A percentile compares a stretch with the other conserved stretches of the same genome.
These are phyloP conservation scores for Cyrtodaria siliqua DNA, from an alignment of 2,888 invertebrate species.

Conservation along the genomic window DNA sequence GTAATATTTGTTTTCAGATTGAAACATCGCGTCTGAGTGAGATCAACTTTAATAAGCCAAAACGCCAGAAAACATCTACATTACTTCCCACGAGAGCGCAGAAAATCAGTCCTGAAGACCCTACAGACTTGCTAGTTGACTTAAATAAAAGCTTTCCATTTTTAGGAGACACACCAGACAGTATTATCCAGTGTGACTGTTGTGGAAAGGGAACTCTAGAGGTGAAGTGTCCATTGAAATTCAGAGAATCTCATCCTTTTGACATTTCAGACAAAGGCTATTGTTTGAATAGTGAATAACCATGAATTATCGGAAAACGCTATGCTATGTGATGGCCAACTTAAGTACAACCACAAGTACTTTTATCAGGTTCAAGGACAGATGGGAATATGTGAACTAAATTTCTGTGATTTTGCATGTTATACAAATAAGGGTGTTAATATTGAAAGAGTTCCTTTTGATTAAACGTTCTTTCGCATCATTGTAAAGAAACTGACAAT, in stretches of 20 bases:
- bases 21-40: not conserved
- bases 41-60: conserved; percentile 1
- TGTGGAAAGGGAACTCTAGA: conserved; percentile 37
- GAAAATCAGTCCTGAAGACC: not conserved
- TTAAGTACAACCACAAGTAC: conserved; percentile 11
- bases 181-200: conserved; percentile 40
- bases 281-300: conserved; percentile 13
- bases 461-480: conserved; percentile 5
- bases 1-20: conserved; percentile 3
- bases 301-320: no score
- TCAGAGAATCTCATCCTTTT: conserved; percentile 13
- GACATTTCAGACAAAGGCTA: conserved; percentile 11
- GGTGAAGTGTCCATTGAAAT: conserved; percentile 20
- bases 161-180: conserved; percentile 39
- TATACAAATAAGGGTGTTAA: conserved; percentile 21
- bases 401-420: conserved; percentile 36
- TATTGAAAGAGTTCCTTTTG: conserved; percentile 19
- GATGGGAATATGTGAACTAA: conserved; percentile 26
- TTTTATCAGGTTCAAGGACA: conserved; percentile 41
- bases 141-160: conserved; percentile 15
- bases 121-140: not conserved
- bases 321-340: not conserved
- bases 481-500: not conserved
- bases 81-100: no score
- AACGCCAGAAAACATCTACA: not conserved